Conservation (phyloP, 1,140 invertebrate genomes). For the Drosophila triauraria region DNA sequence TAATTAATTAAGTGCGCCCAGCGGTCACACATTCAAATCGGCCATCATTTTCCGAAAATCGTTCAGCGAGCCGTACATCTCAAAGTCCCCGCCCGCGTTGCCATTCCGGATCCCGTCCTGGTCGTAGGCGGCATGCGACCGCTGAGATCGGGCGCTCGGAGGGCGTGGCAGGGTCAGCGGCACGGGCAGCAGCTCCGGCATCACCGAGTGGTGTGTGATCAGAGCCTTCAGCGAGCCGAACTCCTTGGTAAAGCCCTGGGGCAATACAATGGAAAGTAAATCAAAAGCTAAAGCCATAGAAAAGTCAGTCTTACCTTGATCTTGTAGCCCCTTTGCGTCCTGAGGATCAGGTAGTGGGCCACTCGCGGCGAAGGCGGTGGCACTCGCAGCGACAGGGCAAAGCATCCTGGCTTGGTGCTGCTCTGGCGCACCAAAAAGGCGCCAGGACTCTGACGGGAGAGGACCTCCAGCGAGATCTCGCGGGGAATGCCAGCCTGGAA, state of each 20-base stretch:
- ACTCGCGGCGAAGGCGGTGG: slow-evolving; percentile 96
- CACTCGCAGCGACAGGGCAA: slow-evolving; percentile 96
- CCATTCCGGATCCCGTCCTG: slow-evolving; percentile 4
- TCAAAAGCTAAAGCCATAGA: too few relatives aligned
- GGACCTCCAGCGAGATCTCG: slow-evolving; percentile 96
- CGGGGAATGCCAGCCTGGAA: slow-evolving; percentile 98
- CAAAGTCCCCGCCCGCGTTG: slow-evolving; percentile 86
- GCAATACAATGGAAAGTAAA: neutral
- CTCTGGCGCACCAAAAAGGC: slow-evolving; percentile 98
- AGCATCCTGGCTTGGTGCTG: slow-evolving; percentile 97
- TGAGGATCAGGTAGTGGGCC: slow-evolving; percentile 97
- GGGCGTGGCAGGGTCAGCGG: slow-evolving; percentile 93
- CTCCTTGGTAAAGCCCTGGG: slow-evolving; percentile 97
- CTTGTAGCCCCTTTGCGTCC: slow-evolving; percentile 96
- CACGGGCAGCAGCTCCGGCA: slow-evolving; percentile 97
- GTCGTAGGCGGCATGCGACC: slow-evolving; percentile 26
- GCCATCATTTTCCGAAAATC: slow-evolving; percentile 94
- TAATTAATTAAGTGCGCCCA: slow-evolving; percentile 73
- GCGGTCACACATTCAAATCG: slow-evolving; percentile 89
- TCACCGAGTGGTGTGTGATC: slow-evolving; percentile 97
- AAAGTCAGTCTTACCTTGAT: slow-evolving; percentile 91
- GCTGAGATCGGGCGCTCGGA: slow-evolving; percentile 88
- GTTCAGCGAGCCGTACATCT: slow-evolving; percentile 91
- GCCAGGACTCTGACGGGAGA: slow-evolving; percentile 95
- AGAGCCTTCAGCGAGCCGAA: slow-evolving; percentile 95